These are phyloP conservation scores for Chaetops frenatus DNA, from an alignment of 2,113 vertebrate species.

Conservation along the genomic window DNA sequence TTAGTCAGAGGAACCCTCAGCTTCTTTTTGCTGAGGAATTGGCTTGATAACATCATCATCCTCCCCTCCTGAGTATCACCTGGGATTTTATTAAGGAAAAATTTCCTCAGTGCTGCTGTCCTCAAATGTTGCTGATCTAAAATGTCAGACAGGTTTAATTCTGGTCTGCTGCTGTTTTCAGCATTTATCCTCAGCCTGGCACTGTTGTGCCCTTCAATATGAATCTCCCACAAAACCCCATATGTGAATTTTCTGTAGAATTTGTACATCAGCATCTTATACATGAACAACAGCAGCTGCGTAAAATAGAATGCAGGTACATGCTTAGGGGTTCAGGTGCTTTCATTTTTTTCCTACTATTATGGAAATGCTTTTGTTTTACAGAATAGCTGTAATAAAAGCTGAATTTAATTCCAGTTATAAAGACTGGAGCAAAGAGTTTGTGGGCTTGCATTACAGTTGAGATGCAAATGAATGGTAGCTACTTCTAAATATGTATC, in stretches of 20 bases:
- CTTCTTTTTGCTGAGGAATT: neutral
- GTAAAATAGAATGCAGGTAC: neutral
- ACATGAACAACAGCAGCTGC: neutral
- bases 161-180: neutral
- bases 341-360: neutral
- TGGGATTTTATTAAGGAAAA: neutral
- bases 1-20: neutral
- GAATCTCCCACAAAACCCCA: neutral
- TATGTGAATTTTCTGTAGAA: neutral
- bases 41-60: neutral
- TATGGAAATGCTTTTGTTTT: neutral
- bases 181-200: neutral
- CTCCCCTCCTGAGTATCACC: neutral
- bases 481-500: neutral
- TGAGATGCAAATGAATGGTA: neutral
- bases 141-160: neutral
- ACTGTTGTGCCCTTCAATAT: neutral
- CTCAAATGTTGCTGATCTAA: neutral
- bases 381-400: neutral
- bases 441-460: neutral
- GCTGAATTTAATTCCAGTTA: neutral
- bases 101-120: neutral
- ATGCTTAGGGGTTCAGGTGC: neutral
- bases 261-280: neutral
- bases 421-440: neutral